These are phyloP conservation scores for Danio jaintianensis DNA, from an alignment of 2,797 vertebrate genomes.

Conservation along the genomic window DNA sequence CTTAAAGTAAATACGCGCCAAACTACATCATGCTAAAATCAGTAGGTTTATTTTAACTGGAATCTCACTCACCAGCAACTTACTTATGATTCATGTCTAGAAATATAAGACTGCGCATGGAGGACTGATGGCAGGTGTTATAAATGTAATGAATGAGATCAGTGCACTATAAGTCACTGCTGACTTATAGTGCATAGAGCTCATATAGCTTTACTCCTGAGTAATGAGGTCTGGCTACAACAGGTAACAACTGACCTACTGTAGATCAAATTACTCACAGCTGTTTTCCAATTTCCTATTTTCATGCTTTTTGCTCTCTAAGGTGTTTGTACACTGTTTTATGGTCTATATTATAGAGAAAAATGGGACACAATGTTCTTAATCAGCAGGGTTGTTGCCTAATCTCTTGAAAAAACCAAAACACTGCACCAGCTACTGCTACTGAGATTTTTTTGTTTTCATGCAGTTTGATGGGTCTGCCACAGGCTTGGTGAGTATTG, in stretches of 20 bases:
- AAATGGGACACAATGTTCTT: conserved; percentile 9
- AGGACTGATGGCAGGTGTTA: conserved; percentile 6
- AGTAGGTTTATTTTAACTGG: too few species aligned
- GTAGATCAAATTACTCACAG: not conserved
- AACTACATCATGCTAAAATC: not conserved
- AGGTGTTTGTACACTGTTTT: not conserved
- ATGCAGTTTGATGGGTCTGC: not conserved
- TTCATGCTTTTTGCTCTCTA: not conserved
- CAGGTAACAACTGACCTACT: conserved; percentile 20
- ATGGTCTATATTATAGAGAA: not conserved
- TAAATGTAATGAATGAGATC: conserved; percentile 41
- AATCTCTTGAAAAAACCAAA: not conserved
- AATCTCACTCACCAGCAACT: not conserved
- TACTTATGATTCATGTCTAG: conserved; percentile 29
- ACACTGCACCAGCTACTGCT: not conserved
- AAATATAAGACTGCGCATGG: conserved; percentile 3
- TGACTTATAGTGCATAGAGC: too few species aligned
- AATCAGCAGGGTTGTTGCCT: not conserved
- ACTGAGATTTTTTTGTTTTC: not conserved
- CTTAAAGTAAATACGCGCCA: not conserved
- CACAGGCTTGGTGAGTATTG: not conserved
- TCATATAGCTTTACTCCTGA: conserved; percentile 28
- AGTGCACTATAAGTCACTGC: conserved; percentile 7
- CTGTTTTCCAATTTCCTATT: not conserved
- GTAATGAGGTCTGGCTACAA: conserved; percentile 15